These are phyloP conservation scores for Anorthoa munda DNA, from an alignment of 2,888 invertebrate genomes.

Conservation along the genomic window DNA sequence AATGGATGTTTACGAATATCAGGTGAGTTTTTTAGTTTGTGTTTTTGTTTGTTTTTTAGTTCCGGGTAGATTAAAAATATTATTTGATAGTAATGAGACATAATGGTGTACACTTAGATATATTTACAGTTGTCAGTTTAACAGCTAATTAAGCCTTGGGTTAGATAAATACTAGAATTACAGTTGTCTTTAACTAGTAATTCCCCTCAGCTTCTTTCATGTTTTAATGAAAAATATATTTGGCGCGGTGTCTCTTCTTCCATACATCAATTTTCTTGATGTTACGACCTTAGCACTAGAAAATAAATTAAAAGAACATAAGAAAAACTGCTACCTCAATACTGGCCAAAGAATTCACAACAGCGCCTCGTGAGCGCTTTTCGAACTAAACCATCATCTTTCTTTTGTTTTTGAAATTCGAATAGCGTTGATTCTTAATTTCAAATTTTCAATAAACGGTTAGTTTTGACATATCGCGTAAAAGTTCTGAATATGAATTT, in stretches of 20 bases:
- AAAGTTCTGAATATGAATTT: background rate
- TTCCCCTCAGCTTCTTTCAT: background rate
- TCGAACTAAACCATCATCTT: too few relatives aligned
- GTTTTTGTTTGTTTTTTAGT: constrained; percentile 13
- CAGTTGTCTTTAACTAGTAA: background rate
- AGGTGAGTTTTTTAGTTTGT: constrained; percentile 77
- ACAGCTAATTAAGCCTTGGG: background rate
- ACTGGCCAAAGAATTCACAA: background rate
- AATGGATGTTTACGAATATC: constrained; percentile 88
- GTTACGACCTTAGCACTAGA: too few relatives aligned
- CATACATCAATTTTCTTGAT: too few relatives aligned
- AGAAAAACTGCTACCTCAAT: too few relatives aligned
- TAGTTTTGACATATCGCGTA: background rate
- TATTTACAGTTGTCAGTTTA: background rate
- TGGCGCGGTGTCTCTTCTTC: too few relatives aligned
- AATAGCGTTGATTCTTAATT: background rate
- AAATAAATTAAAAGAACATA: too few relatives aligned
- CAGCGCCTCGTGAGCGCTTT: background rate
- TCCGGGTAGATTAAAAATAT: constrained; percentile 30
- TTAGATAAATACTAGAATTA: background rate
- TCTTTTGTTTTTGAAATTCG: constrained; percentile 3
- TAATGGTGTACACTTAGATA: background rate
- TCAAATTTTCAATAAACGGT: background rate
- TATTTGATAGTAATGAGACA: constrained; percentile 12
- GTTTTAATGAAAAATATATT: too few relatives aligned